A percentile compares a stretch with the other conserved stretches of the same genome.
These are phyloP conservation scores for Caradrina kadenii DNA, from an alignment of 2,888 invertebrate species.

Conservation along the genomic window DNA sequence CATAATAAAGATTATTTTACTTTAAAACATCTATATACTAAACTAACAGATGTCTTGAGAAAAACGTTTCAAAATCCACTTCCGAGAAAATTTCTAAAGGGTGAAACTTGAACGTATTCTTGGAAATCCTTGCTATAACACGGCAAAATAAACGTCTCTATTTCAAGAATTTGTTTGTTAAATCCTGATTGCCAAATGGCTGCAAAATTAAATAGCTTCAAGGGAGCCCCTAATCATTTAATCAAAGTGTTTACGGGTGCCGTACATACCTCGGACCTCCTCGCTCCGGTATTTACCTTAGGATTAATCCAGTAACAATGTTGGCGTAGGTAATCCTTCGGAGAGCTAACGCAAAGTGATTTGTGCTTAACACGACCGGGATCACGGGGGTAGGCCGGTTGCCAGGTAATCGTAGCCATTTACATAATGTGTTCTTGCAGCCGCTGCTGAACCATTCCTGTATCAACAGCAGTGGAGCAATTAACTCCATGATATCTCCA, in stretches of 20 bases:
- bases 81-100: background rate
- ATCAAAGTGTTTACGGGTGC: conserved; percentile 36
- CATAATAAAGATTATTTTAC: background rate
- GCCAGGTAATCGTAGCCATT: conserved; percentile 69
- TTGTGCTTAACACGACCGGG: conserved; percentile 66
- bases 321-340: conserved; percentile 54
- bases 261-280: conserved; percentile 12
- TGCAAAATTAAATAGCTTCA: conserved; percentile 36
- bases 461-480: conserved; percentile 36
- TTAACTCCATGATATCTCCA: conserved; percentile 37
- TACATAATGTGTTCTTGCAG: conserved; percentile 66
- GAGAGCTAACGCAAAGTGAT: conserved; percentile 67
- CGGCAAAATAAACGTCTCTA: conserved; percentile 8
- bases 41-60: background rate
- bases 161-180: conserved; percentile 31
- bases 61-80: conserved; percentile 7
- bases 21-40: background rate
- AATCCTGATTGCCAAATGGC: conserved; percentile 9
- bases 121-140: background rate
- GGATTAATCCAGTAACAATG: conserved; percentile 59
- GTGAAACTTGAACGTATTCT: conserved; percentile 1
- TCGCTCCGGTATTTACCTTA: conserved; percentile 47
- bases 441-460: conserved; percentile 32
- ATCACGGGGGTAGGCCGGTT: conserved; percentile 62
- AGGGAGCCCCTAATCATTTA: conserved; percentile 19